Percentiles rank a stretch among this genome's conserved stretches.
These are phyloP conservation scores for Phoronis australis DNA, from an alignment of 2,888 invertebrate genomes.

Conservation along the genomic window DNA sequence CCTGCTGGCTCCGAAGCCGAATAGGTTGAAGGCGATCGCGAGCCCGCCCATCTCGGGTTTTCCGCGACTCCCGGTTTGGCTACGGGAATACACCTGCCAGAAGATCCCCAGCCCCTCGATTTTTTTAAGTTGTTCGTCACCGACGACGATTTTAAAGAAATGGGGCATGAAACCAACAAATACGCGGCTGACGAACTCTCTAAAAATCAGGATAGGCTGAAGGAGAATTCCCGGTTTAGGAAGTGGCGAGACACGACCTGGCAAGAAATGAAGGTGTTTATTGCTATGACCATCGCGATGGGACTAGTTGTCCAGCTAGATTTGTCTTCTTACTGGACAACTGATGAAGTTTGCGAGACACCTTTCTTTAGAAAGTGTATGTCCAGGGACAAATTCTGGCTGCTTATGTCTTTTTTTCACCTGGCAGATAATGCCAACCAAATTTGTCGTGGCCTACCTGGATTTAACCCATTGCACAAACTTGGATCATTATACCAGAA, in stretches of 20 bases:
- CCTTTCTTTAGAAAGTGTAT: constrained; percentile 12
- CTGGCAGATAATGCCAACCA: constrained; percentile 7
- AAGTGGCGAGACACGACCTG: constrained; percentile 9
- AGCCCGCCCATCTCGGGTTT: no score
- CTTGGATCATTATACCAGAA: constrained; percentile 10
- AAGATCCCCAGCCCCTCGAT: constrained; percentile 3
- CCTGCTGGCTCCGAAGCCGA: no score
- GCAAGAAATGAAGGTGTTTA: constrained; percentile 10
- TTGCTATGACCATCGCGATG: constrained; percentile 11
- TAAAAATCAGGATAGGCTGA: not conserved
- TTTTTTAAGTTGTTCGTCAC: constrained; percentile 3
- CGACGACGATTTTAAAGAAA: constrained; percentile 6
- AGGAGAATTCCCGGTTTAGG: constrained; percentile 3
- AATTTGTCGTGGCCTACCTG: constrained; percentile 6
- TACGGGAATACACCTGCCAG: not conserved
- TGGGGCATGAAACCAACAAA: constrained; percentile 10
- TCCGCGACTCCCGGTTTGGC: no score
- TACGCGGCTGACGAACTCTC: constrained; percentile 10
- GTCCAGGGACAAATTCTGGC: constrained; percentile 11
- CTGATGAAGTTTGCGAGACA: constrained; percentile 6
- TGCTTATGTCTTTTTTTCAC: constrained; percentile 12
- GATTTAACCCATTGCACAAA: constrained; percentile 13
- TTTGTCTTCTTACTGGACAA: constrained; percentile 13
- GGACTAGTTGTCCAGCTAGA: constrained; percentile 10
- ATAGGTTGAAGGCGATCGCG: no score